A percentile compares a stretch with the other conserved stretches of the same genome.
Conservation (phyloP, 2,888 invertebrate species). For the Plebejus anna region DNA sequence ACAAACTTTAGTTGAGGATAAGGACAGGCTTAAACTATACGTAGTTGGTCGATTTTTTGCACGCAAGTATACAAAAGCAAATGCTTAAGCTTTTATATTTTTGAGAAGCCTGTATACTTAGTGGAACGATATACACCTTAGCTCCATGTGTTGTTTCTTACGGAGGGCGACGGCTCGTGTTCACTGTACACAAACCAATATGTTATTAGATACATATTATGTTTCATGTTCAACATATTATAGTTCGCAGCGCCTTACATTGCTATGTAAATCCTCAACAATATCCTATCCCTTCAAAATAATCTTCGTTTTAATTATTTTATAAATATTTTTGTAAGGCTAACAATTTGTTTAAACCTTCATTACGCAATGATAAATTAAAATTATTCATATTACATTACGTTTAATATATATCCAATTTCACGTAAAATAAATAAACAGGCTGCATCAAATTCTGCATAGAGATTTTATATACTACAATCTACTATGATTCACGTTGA, state of each 20-base stretch:
- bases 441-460: not conserved
- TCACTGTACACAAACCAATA: conserved; percentile 48
- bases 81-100: not conserved
- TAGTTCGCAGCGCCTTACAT: not conserved
- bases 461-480: not conserved
- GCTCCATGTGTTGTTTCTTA: conserved; percentile 60
- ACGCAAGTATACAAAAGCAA: not conserved
- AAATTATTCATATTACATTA: not conserved
- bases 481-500: too few species aligned
- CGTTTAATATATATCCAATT: not conserved
- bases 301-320: not conserved
- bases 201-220: not conserved
- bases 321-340: not conserved
- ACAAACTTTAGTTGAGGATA: too few species aligned
- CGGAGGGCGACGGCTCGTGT: conserved; percentile 38
- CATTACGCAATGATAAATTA: not conserved
- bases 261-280: not conserved
- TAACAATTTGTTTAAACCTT: not conserved
- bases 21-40: not conserved
- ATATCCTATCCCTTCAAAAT: not conserved
- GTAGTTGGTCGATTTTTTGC: not conserved
- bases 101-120: not conserved
- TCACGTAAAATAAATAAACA: not conserved
- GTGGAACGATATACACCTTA: conserved; percentile 61
- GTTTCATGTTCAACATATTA: not conserved